Base-by-base conservation (phyloP, 2,888 invertebrate species). In the Autographa gamma region DNA sequence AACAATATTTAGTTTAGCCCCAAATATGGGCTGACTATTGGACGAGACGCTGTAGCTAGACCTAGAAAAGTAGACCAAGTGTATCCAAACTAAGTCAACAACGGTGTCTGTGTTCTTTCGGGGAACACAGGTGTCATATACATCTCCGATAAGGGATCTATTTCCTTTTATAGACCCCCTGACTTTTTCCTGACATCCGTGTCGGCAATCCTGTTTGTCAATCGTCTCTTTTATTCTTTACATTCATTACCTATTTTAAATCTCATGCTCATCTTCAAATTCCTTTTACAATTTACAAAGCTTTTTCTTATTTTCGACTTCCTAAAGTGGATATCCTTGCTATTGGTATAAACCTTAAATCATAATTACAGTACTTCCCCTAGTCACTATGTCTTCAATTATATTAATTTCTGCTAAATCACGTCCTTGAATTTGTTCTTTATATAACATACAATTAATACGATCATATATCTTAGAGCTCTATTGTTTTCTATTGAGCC, bases 401-500 rank as follows among this genome's bases (percentile, higher is more conserved):
- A 11, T 19, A n/a, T 14, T 7, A 16, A 58, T 7, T 58, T 38
- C 59, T 60, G 8, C 2, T 13, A 52, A 19, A 3, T 48, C 18
- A 34, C 13, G 3, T 61, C 19, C 60, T 52, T 31, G 19, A 25
- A 52, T 13, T 48, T 56, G 25, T 56, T 25, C 18, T 70, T 63
- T 56, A 63, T 38, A 18, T 1, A 19, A 60, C 48, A 11, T 61
- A 48, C 38, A 43, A 58, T 54, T 52, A 11, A 41, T 64, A 25
- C 8, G 13, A 32, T 52, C 16, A 63, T 54, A 18, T 19, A 19
- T 63, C 65, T 62, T 64, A 63, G 63, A 66, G 62, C 43, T 60
- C 63, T 38, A 66, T 74, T 74, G 64, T 74, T 54, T 68, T 19
- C n/a, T 69, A 71, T 71, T 66, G 59, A 74, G 69, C 61, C 66